These are phyloP conservation scores for Poeciliopsis turrubarensis DNA, from an alignment of 2,113 vertebrate genomes.

Conservation along the genomic window DNA sequence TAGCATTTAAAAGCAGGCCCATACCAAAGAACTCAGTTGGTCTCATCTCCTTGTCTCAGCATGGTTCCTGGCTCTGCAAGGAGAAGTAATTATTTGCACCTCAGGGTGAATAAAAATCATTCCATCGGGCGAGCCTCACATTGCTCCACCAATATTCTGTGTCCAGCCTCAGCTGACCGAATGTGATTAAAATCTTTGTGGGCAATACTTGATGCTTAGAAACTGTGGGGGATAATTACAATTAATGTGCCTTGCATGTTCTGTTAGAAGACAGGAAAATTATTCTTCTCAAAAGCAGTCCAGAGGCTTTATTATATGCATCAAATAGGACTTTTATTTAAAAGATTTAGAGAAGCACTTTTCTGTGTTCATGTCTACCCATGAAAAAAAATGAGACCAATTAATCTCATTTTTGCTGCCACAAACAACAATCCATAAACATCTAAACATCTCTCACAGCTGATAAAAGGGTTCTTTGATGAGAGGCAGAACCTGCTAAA, in stretches of 20 bases:
- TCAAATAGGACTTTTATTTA: not conserved
- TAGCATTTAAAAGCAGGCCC: slow-evolving; percentile 17
- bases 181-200: slow-evolving; percentile 18
- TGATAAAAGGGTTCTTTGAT: slow-evolving; percentile 5
- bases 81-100: slow-evolving; percentile 45
- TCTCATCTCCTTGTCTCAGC: slow-evolving; percentile 34
- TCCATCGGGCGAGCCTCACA: slow-evolving; percentile 10
- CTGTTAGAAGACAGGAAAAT: slow-evolving; percentile 6
- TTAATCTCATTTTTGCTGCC: not conserved
- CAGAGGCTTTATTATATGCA: slow-evolving; percentile 17
- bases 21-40: slow-evolving; percentile 15
- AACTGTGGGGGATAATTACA: slow-evolving; percentile 9
- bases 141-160: slow-evolving; percentile 10
- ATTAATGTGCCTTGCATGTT: slow-evolving; percentile 15
- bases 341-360: not conserved
- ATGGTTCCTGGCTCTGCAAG: slow-evolving; percentile 26
- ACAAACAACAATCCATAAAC: slow-evolving; percentile 1
- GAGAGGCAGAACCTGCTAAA: slow-evolving; percentile 15
- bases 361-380: not conserved
- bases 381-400: not conserved
- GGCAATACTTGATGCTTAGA: slow-evolving; percentile 27
- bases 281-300: slow-evolving; percentile 23
- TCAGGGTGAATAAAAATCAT: slow-evolving; percentile 45
- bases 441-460: not conserved
- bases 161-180: slow-evolving; percentile 9